Evolutionary conservation across 2,888 invertebrate genomes (phyloP).

Genomic region (Pocota personata): DNA sequence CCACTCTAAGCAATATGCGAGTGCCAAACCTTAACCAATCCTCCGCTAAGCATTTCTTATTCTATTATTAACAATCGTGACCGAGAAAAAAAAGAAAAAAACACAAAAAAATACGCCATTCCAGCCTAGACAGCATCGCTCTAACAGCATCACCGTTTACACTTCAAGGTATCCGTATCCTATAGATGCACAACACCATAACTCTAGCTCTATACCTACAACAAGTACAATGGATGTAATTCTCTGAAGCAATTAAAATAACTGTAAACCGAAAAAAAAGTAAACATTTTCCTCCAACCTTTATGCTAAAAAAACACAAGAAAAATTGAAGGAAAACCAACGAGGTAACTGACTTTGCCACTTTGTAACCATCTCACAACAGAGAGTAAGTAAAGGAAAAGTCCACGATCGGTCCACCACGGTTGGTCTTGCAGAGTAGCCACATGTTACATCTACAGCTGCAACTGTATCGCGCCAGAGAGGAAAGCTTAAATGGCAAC

Average conservation of each 20-base stretch:
- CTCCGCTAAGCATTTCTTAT: constrained; percentile 42
- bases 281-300: constrained; percentile 60
- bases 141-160: constrained; percentile 27
- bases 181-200: constrained; percentile 32
- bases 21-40: constrained; percentile 66
- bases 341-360: constrained; percentile 65
- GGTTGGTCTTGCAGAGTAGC: not conserved
- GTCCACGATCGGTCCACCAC: constrained; percentile 11
- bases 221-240: constrained; percentile 47
- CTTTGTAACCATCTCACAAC: constrained; percentile 28
- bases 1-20: constrained; percentile 2
- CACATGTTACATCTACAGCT: not conserved
- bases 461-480: constrained; percentile 31
- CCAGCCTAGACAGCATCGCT: constrained; percentile 11
- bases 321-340: constrained; percentile 27
- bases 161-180: constrained; percentile 57
- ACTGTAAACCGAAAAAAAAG: constrained; percentile 60
- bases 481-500: constrained; percentile 45
- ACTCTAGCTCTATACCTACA: not conserved
- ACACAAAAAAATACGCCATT: not conserved
- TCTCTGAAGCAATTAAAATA: constrained; percentile 72
- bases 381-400: constrained; percentile 24
- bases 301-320: constrained; percentile 10
- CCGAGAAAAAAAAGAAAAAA: constrained; percentile 46
- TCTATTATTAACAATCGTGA: constrained; percentile 62